These are phyloP conservation scores for Leptopterna dolabrata DNA, from an alignment of 2,888 invertebrate species.

Conservation along the genomic window DNA sequence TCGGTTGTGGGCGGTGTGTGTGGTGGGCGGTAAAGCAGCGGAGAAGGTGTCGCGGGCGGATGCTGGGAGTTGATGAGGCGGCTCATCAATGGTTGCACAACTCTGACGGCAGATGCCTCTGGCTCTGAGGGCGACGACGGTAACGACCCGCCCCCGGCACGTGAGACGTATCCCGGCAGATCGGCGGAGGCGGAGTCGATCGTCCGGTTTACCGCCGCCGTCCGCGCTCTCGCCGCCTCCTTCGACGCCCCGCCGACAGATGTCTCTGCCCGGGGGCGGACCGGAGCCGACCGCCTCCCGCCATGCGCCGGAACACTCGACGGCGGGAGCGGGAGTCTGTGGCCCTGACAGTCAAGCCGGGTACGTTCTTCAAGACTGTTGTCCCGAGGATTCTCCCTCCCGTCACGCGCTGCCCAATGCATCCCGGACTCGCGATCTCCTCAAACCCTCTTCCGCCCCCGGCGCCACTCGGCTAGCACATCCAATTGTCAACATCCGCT, in stretches of 20 bases:
- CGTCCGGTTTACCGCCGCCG: too few relatives aligned
- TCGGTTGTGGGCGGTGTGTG: too few relatives aligned
- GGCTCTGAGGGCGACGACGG: neutral
- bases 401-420: slow-evolving; percentile 31
- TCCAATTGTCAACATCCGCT: neutral
- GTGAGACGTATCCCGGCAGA: neutral
- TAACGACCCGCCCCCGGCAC: neutral
- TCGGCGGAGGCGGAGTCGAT: neutral
- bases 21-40: neutral
- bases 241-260: neutral
- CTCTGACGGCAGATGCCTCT: neutral
- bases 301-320: slow-evolving; percentile 45
- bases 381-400: slow-evolving; percentile 28
- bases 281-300: neutral
- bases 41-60: neutral
- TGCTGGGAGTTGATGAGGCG: neutral
- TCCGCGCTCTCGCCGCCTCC: neutral
- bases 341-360: slow-evolving; percentile 49
- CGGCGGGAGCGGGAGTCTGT: slow-evolving; percentile 36
- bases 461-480: slow-evolving; percentile 22
- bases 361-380: slow-evolving; percentile 44
- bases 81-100: neutral
- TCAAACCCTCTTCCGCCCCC: slow-evolving; percentile 1
- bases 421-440: slow-evolving; percentile 32
- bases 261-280: slow-evolving; percentile 12